These are phyloP conservation scores for Drosophila ambigua DNA, from an alignment of 1,140 invertebrate genomes.

Conservation along the genomic window DNA sequence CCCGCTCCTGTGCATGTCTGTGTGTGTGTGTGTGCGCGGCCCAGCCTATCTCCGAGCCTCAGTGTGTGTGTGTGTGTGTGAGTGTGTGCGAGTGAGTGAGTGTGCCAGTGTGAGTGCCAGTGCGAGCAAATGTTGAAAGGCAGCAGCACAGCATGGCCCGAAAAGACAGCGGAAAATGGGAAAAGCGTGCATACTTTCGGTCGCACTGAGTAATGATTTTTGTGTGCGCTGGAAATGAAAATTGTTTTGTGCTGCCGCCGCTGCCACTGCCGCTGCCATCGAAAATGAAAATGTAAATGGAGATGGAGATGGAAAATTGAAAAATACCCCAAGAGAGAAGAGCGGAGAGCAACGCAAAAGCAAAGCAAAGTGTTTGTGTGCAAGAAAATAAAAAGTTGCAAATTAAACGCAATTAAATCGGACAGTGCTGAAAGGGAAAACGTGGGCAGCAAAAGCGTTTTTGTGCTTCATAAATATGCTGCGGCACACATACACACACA, in stretches of 20 bases:
- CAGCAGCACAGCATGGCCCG: conserved; percentile 60
- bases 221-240: conserved; percentile 62
- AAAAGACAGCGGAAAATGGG: conserved; percentile 46
- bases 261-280: conserved; percentile 3
- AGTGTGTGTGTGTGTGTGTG: conserved; percentile 6
- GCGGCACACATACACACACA: no score
- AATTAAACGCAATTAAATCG: no score
- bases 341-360: conserved; percentile 12
- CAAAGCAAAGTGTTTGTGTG: conserved; percentile 39
- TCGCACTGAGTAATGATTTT: conserved; percentile 74
- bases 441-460: no score
- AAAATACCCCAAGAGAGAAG: conserved; percentile 7
- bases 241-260: conserved; percentile 37
- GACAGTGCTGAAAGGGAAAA: no score
- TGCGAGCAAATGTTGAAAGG: conserved; percentile 43
- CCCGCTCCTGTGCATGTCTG: conserved; percentile 27
- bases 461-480: no score
- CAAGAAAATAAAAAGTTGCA: no score
- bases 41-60: conserved; percentile 49
- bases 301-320: neutral
- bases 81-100: conserved; percentile 31
- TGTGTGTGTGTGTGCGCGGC: conserved; percentile 38
- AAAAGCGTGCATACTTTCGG: conserved; percentile 68
- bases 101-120: conserved; percentile 26
- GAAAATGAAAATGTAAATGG: conserved; percentile 17